Conservation (phyloP, 2,888 invertebrate species). For the Thumatha senex region DNA sequence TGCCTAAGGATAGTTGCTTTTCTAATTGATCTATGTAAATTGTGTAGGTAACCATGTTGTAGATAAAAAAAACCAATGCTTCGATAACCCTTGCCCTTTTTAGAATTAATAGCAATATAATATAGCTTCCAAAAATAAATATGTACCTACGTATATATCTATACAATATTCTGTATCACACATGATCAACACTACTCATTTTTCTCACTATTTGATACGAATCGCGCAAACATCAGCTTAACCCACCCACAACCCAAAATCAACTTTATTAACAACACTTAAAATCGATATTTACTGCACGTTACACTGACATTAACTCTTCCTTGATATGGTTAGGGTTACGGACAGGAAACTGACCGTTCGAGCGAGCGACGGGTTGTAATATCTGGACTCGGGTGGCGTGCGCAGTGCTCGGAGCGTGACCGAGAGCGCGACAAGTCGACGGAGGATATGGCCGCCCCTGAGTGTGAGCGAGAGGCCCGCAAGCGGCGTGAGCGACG, state of each 20-base stretch:
- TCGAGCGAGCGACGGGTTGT: conserved; percentile 75
- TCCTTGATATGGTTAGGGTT: conserved; percentile 66
- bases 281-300: conserved; percentile 41
- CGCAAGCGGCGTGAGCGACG: conserved; percentile 85
- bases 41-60: conserved; percentile 40
- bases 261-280: conserved; percentile 37
- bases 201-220: conserved; percentile 43
- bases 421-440: conserved; percentile 62
- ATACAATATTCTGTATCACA: conserved; percentile 42
- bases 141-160: conserved; percentile 46
- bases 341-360: conserved; percentile 76
- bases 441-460: conserved; percentile 77
- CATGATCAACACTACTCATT: conserved; percentile 47
- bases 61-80: conserved; percentile 34
- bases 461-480: conserved; percentile 83
- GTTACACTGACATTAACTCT: conserved; percentile 58
- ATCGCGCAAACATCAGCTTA: conserved; percentile 53
- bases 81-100: conserved; percentile 34
- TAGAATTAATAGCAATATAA: neutral
- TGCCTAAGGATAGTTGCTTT: conserved; percentile 41
- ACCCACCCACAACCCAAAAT: conserved; percentile 42
- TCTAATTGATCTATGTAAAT: conserved; percentile 44
- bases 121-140: conserved; percentile 20
- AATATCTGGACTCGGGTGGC: conserved; percentile 77
- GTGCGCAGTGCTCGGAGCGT: conserved; percentile 78